phyloP scores from a whole-genome alignment of 2,113 vertebrate species.

The Megaptera novaeangliae region DNA sequence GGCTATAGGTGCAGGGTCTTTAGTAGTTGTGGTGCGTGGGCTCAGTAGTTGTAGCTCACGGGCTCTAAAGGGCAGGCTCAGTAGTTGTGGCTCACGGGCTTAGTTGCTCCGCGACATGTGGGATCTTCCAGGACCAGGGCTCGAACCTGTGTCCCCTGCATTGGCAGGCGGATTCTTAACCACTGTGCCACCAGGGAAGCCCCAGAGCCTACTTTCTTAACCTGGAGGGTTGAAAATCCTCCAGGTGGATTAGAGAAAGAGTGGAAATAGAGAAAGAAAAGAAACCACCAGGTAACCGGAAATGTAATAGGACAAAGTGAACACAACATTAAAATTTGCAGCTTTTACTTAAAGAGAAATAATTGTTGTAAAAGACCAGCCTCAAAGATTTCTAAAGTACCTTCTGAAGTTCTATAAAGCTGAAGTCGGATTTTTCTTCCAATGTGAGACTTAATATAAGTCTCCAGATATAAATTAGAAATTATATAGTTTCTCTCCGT shows the following conservation, averaged over 20 bases:
- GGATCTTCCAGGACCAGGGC: too few relatives aligned
- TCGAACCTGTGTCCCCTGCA: too few relatives aligned
- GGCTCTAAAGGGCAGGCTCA: too few relatives aligned
- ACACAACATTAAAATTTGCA: not conserved
- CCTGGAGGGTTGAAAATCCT: not conserved
- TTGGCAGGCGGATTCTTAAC: too few relatives aligned
- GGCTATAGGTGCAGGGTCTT: too few relatives aligned
- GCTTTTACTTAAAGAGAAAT: constrained; percentile 28
- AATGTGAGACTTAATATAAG: not conserved
- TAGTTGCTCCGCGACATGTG: too few relatives aligned
- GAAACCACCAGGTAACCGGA: not conserved
- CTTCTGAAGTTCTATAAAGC: constrained; percentile 3
- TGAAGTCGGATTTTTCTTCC: not conserved
- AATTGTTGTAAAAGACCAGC: not conserved
- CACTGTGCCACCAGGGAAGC: too few relatives aligned
- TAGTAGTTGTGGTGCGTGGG: too few relatives aligned
- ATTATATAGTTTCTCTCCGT: constrained; percentile 21
- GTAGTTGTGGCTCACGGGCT: too few relatives aligned
- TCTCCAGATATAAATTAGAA: constrained; percentile 36
- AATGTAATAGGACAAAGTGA: not conserved
- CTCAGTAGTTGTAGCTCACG: too few relatives aligned
- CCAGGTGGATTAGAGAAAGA: too few relatives aligned
- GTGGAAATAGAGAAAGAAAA: not conserved
- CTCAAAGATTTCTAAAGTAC: not conserved
- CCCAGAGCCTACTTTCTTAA: not conserved